Base-by-base conservation (phyloP, 2,797 vertebrate genomes). In the Neosilurus mollespiculum region DNA sequence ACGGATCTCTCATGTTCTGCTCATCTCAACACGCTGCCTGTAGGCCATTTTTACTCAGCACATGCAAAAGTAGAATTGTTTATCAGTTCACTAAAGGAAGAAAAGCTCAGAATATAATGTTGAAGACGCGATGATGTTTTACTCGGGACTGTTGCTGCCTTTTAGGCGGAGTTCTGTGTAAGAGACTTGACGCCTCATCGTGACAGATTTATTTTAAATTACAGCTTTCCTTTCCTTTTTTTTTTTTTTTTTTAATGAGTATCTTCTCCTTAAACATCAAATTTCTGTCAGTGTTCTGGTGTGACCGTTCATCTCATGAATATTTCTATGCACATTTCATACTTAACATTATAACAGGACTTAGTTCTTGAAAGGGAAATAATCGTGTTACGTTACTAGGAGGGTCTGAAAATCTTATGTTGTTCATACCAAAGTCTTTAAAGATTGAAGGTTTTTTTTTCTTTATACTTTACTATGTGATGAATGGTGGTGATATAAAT, bases 351-450 rank as follows among this genome's bases (percentile, higher is more conserved):
- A 71, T 43, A 15, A 80, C 69, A 34, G 65, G 81, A 89, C 26
- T 20, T 49, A 61, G 59, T 88, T 70, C 70, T 85, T 87, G 72
- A 85, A 92, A 90, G 84, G 83, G 84, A 88, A 81, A 73, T 84
- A 84, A 89, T 87, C 80, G 72, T 56, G 30, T 83, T 37, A 34
- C 20, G 86, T 88, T 86, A 89, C 78, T 84, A 88, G 37, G 30
- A 80, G 70, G 58, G 37, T 85, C 84, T 84, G 86, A 84, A 80
- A 81, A 83, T 65, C 86, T 90, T 82, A 54, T 91, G 90, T 92
- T 86, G 82, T 93, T 93, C 89, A 93, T 91, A 94, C 94, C 94
- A 95, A 94, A 95, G 93, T 93, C 87, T 92, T 89, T 84, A 73
- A 88, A 86, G 61, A 54, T 90, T 89, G 20, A 59, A 67, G 87